A percentile compares a stretch with the other conserved stretches of the same genome.
Evolutionary conservation across 2,797 vertebrate species (phyloP).

Genomic region (Hyperoplus immaculatus): DNA sequence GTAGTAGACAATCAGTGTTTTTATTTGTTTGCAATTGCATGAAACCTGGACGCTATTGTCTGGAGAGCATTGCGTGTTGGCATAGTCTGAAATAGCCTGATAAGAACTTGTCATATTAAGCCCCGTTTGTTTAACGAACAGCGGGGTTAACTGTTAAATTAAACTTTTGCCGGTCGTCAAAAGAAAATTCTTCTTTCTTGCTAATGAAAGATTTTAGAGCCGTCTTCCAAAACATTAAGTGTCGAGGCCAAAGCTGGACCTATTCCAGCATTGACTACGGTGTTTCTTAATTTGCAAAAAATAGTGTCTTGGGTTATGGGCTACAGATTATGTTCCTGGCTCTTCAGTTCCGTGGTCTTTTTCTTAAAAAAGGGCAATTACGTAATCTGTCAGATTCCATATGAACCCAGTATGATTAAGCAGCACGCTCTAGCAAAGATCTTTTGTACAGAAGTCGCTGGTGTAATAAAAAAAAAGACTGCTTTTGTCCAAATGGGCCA

Average conservation of each 20-base stretch:
- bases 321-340: neutral
- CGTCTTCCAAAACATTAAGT: too few relatives aligned
- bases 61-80: slow-evolving; percentile 1
- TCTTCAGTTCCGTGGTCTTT: neutral
- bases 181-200: too few relatives aligned
- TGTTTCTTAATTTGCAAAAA: neutral
- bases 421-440: too few relatives aligned
- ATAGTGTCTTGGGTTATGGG: neutral
- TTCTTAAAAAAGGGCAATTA: neutral
- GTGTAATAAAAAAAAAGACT: too few relatives aligned
- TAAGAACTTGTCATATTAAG: slow-evolving; percentile 14
- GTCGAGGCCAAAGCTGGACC: neutral
- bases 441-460: too few relatives aligned
- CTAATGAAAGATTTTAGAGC: too few relatives aligned
- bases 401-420: neutral
- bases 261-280: neutral
- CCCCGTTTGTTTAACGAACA: neutral
- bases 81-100: slow-evolving; percentile 15
- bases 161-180: too few relatives aligned
- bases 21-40: slow-evolving; percentile 53
- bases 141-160: too few relatives aligned
- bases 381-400: neutral
- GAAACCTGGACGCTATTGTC: slow-evolving; percentile 39
- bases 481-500: too few relatives aligned
- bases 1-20: slow-evolving; percentile 32